These are phyloP conservation scores for Andrena dorsata DNA, from an alignment of 2,888 invertebrate species.

Conservation along the genomic window DNA sequence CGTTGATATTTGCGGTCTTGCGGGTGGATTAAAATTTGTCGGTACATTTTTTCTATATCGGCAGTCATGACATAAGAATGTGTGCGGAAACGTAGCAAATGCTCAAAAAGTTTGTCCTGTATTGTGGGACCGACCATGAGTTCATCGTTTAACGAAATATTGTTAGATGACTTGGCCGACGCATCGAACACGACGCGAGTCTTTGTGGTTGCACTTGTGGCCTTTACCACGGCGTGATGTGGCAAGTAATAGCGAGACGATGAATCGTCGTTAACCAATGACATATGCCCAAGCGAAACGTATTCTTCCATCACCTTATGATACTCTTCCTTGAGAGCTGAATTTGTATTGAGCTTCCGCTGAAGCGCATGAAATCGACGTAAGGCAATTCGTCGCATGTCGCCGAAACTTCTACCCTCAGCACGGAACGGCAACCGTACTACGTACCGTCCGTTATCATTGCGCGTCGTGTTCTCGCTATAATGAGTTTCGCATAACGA, in stretches of 20 bases:
- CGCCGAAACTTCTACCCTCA: no score
- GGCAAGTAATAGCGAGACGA: constrained; percentile 15
- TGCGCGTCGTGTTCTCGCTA: no score
- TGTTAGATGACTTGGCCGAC: neutral
- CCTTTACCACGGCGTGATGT: no score
- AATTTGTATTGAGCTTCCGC: neutral
- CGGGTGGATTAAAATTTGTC: neutral
- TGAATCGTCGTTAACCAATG: neutral
- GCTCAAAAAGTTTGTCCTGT: constrained; percentile 5
- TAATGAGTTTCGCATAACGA: no score
- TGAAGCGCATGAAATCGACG: neutral
- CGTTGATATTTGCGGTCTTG: constrained; percentile 11
- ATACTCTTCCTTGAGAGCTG: neutral
- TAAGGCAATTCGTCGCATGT: neutral
- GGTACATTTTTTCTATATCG: constrained; percentile 39
- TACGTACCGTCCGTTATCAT: no score
- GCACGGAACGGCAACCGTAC: no score
- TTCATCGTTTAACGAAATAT: constrained; percentile 21
- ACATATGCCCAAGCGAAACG: neutral
- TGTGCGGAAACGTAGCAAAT: neutral
- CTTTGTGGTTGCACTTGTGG: no score
- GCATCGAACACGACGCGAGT: no score
- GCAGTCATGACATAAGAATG: neutral
- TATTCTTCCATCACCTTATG: neutral
- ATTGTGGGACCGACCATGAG: constrained; percentile 15